Evolutionary conservation across 2,888 invertebrate genomes (phyloP), one percentile per base, ranked within the genome.

Genomic region (Agelastica alni): DNA sequence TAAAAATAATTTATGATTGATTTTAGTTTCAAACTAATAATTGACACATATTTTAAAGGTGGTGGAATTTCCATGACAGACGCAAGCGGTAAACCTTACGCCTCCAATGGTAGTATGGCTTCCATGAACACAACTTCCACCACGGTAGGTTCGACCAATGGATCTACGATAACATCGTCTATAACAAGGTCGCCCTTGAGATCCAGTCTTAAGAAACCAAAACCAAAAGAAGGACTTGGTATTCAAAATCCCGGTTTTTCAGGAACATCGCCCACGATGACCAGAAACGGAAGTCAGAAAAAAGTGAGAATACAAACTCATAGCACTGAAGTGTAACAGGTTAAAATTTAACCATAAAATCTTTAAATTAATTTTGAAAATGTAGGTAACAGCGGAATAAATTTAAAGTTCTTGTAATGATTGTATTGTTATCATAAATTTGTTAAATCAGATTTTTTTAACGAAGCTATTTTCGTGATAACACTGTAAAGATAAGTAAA

Each of bases 221-320:
- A 78, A 44, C 76, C 79, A 63, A 79, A 81, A 58, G 65, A 66
- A n/a, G 84, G 85, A 12, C 77, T 91, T 53, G 93, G 93, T 6
- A 93, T 93, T 56, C 92, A 90, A 66, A 93, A 93, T 79, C 93
- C 92, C 0, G 88, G 88, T 28, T 91, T 88, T 67, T 89, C 91
- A 0, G 88, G 91, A 1, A 88, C 89, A 62, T 93, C 92, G 10
- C 93, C 93, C 0, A 87, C 91, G 0, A 81, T 93, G 55, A 86
- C 88, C 43, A 81, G 93, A 49, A 92, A 92, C 67, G 92, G 91
- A 1, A 93, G 92, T 70, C 88, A 91, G 70, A 93, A 93, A 75
- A 93, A 93, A 79, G 93, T 93, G 55, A 83, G 93, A 58, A 93
- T 94, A 75, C 92, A 93, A 74, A 93, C 93, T 28, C 92, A 92